Conservation (phyloP, 2,888 invertebrate genomes). For the Galeruca laticollis region DNA sequence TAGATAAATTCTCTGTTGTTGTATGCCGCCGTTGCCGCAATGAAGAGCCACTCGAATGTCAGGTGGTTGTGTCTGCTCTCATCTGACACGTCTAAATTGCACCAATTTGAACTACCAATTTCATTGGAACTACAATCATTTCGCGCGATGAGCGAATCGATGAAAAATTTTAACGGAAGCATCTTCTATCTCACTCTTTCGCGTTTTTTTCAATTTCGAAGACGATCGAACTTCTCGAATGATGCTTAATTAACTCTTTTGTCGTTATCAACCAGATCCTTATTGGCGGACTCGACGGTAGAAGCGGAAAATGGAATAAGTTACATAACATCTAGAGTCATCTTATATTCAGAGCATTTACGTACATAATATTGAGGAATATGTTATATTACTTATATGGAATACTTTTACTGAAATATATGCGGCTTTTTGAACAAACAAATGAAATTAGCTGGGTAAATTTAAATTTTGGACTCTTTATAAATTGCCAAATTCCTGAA, state of each 20-base stretch:
- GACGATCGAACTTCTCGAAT: conserved; percentile 39
- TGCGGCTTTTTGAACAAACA: too few species aligned
- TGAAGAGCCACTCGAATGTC: conserved; percentile 66
- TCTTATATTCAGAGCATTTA: too few species aligned
- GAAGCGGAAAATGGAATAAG: too few species aligned
- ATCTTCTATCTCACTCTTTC: conserved; percentile 1
- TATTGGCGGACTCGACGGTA: not conserved
- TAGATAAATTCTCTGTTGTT: conserved; percentile 61
- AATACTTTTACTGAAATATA: too few species aligned
- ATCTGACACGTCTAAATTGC: conserved; percentile 64
- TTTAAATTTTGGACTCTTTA: too few species aligned
- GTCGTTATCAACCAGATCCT: conserved; percentile 21
- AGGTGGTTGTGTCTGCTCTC: conserved; percentile 68
- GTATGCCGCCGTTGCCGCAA: conserved; percentile 57
- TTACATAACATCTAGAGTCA: too few species aligned
- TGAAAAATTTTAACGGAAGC: conserved; percentile 52
- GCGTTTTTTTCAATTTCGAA: conserved; percentile 31
- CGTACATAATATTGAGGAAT: too few species aligned
- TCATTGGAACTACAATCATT: conserved; percentile 57
- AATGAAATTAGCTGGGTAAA: too few species aligned
- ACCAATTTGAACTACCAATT: conserved; percentile 60
- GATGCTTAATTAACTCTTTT: conserved; percentile 41
- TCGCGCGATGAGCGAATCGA: conserved; percentile 50
- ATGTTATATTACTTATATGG: too few species aligned
- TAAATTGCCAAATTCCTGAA: too few species aligned